Percentiles rank a stretch among this genome's conserved stretches.
Evolutionary conservation across 2,888 invertebrate genomes (phyloP).

Genomic region (Ctenicera cuprea): DNA sequence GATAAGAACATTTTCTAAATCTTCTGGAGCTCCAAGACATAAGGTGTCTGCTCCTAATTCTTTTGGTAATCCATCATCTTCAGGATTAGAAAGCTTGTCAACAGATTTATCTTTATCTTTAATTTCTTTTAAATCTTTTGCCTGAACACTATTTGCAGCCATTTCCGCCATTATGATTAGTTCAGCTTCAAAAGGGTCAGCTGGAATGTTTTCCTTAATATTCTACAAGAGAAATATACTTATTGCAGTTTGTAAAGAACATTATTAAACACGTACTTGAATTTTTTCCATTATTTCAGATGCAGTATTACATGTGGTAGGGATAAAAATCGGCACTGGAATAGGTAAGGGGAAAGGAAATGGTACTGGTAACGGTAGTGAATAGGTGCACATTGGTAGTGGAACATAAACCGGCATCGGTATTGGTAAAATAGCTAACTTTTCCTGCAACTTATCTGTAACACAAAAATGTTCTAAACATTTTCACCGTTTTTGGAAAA

Average conservation of each 20-base stretch:
- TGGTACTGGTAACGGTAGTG: constrained; percentile 88
- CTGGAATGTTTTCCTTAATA: constrained; percentile 92
- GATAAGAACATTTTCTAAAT: constrained; percentile 88
- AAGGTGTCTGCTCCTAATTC: too few relatives aligned
- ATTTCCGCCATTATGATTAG: constrained; percentile 97
- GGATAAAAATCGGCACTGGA: constrained; percentile 93
- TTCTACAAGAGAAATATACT: constrained; percentile 71
- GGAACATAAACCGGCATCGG: constrained; percentile 94
- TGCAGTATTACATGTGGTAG: constrained; percentile 90
- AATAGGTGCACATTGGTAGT: constrained; percentile 90
- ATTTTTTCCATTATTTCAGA: constrained; percentile 92
- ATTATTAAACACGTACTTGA: constrained; percentile 73
- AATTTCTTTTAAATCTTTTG: constrained; percentile 88
- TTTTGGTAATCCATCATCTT: too few relatives aligned
- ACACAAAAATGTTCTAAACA: constrained; percentile 14
- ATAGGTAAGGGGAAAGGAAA: constrained; percentile 91
- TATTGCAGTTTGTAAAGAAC: background rate
- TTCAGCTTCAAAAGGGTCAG: constrained; percentile 95
- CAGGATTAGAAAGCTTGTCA: too few relatives aligned
- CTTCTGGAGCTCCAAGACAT: constrained; percentile 72
- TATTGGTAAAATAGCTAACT: constrained; percentile 84
- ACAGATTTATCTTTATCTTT: constrained; percentile 90
- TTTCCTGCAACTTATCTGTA: constrained; percentile 77
- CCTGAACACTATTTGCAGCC: constrained; percentile 91
- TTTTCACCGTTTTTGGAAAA: background rate